phyloP scores from a whole-genome alignment of 2,797 vertebrate genomes.

The Malurus leucopterus region DNA sequence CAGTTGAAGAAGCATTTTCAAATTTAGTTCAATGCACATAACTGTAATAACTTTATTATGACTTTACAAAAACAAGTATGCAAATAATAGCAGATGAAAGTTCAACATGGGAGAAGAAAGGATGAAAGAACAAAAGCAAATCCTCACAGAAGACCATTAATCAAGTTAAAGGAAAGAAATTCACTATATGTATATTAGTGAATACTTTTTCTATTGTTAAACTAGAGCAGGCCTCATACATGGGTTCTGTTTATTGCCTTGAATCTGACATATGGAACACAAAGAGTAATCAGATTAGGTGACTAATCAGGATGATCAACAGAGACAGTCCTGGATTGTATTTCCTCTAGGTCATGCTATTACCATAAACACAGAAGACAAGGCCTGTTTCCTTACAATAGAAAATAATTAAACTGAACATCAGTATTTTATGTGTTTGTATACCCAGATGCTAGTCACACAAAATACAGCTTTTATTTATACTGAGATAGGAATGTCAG shows the following conservation, averaged over 20 bases:
- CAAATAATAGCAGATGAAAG: not conserved
- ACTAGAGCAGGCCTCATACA: slow-evolving; percentile 18
- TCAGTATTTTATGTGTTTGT: not conserved
- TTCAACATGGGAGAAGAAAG: not conserved
- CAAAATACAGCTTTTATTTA: not conserved
- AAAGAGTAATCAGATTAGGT: slow-evolving; percentile 76
- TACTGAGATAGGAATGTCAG: not conserved
- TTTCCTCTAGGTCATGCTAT: slow-evolving; percentile 51
- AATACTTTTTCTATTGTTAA: not conserved
- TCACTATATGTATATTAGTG: not conserved
- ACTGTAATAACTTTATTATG: not conserved
- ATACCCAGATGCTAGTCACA: not conserved
- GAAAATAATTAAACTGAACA: slow-evolving; percentile 13
- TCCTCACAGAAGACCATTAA: not conserved
- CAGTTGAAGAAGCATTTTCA: not conserved
- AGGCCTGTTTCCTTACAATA: not conserved
- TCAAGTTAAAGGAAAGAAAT: not conserved
- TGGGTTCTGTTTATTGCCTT: slow-evolving; percentile 35
- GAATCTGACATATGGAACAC: slow-evolving; percentile 67
- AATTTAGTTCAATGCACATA: not conserved
- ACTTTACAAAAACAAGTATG: not conserved
- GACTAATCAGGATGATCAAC: slow-evolving; percentile 68
- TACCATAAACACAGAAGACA: slow-evolving; percentile 19
- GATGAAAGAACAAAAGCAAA: not conserved
- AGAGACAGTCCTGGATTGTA: slow-evolving; percentile 15